phyloP scores from a whole-genome alignment of 2,888 invertebrate species.

The Apodemia duryi region DNA sequence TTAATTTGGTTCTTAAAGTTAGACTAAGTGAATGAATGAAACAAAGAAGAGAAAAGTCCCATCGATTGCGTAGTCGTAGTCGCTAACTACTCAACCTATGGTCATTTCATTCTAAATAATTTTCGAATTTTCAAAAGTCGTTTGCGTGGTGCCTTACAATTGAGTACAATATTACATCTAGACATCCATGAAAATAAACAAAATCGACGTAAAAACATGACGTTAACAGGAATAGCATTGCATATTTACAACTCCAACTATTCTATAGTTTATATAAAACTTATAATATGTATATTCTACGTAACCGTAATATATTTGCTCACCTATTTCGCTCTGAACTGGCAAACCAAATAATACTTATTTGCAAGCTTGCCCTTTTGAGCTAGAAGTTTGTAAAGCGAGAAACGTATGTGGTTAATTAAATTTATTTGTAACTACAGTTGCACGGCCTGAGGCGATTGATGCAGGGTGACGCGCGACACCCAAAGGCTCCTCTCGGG shows the following conservation, averaged over 20 bases:
- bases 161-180: too few relatives aligned
- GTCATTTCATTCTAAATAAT: too few relatives aligned
- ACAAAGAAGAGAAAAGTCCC: too few relatives aligned
- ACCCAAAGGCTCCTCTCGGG: conserved; percentile 93
- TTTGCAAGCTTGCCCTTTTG: conserved; percentile 3
- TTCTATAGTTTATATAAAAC: not conserved
- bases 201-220: too few relatives aligned
- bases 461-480: conserved; percentile 92
- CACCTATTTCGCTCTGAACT: not conserved
- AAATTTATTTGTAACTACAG: conserved; percentile 65
- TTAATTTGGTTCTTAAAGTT: too few relatives aligned
- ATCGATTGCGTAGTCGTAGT: too few relatives aligned
- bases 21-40: too few relatives aligned
- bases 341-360: conserved; percentile 1
- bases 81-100: too few relatives aligned
- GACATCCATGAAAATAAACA: too few relatives aligned
- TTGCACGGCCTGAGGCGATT: conserved; percentile 89
- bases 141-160: too few relatives aligned
- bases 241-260: not conserved
- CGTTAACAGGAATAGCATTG: not conserved
- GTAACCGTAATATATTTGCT: conserved; percentile 7
- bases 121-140: too few relatives aligned
- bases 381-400: not conserved
- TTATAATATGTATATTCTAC: conserved; percentile 4
- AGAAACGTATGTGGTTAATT: conserved; percentile 31